Percentiles rank a stretch among this genome's conserved stretches.
Conservation (phyloP, 1,140 invertebrate species). For the Vanessa tameamea region DNA sequence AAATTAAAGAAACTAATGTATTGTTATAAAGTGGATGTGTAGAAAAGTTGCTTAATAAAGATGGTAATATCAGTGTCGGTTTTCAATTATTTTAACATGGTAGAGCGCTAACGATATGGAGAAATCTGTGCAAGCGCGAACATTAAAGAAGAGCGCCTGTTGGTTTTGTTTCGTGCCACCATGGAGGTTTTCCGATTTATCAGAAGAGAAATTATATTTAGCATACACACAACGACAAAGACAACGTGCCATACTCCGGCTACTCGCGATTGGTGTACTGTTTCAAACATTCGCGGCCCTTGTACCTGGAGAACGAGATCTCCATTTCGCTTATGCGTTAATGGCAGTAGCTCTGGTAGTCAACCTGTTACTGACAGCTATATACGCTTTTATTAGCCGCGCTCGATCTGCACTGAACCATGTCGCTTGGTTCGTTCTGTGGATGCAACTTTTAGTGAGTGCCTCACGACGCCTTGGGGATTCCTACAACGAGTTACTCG, state of each 20-base stretch:
- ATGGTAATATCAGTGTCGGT: not conserved
- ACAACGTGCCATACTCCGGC: constrained; percentile 88
- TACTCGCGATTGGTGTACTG: constrained; percentile 85
- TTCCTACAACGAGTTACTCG: constrained; percentile 81
- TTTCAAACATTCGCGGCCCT: constrained; percentile 85
- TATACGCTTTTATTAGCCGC: constrained; percentile 47
- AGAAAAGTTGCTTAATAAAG: not conserved
- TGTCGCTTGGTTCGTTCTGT: constrained; percentile 83
- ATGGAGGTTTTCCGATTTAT: constrained; percentile 79
- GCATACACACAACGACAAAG: constrained; percentile 88
- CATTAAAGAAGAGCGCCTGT: constrained; percentile 49
- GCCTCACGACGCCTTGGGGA: constrained; percentile 78
- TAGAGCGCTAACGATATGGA: constrained; percentile 57
- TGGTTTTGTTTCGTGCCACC: constrained; percentile 60
- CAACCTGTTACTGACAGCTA: constrained; percentile 76
- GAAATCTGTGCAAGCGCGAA: constrained; percentile 53
- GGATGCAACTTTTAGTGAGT: constrained; percentile 82
- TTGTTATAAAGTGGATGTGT: not conserved
- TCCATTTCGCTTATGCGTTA: constrained; percentile 75
- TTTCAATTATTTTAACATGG: constrained; percentile 29
- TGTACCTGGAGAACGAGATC: constrained; percentile 82
- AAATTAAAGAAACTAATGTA: not conserved
- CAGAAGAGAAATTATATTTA: constrained; percentile 88
- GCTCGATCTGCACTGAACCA: constrained; percentile 81
- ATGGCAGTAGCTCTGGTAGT: constrained; percentile 81